Conservation (phyloP, 2,797 vertebrate genomes). For the Myioborus melanocephalus region DNA sequence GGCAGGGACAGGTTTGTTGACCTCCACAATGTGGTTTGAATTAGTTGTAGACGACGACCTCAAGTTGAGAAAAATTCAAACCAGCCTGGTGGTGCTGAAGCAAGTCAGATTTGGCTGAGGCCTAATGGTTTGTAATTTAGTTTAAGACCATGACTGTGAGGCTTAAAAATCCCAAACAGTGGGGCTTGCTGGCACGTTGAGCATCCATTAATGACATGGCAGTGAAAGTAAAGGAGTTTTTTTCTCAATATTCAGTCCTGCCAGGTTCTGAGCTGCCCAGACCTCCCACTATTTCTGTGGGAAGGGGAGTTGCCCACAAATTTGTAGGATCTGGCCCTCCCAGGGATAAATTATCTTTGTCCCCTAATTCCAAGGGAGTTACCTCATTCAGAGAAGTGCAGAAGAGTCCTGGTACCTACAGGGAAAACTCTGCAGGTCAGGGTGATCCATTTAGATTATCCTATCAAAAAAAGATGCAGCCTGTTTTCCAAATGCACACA, state of each 20-base stretch:
- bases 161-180: slow-evolving; percentile 19
- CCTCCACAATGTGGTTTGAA: slow-evolving; percentile 59
- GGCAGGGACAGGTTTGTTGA: neutral
- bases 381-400: neutral
- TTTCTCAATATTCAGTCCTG: neutral
- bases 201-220: neutral
- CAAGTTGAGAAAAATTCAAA: slow-evolving; percentile 52
- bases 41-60: slow-evolving; percentile 55
- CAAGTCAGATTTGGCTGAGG: slow-evolving; percentile 13
- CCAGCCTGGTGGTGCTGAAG: slow-evolving; percentile 38
- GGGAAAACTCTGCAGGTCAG: neutral
- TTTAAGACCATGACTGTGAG: slow-evolving; percentile 39
- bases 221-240: neutral
- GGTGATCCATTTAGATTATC: slow-evolving; percentile 25
- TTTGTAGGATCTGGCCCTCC: neutral
- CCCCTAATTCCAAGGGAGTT: neutral
- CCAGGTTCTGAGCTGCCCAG: neutral
- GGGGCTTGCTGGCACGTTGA: neutral
- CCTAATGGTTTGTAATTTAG: slow-evolving; percentile 22
- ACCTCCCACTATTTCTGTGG: neutral
- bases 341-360: neutral
- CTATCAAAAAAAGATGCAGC: slow-evolving; percentile 30
- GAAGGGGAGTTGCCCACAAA: neutral
- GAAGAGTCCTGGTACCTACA: neutral
- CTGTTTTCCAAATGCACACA: slow-evolving; percentile 27